phyloP scores from a whole-genome alignment of 2,888 invertebrate species.

The Ormyrus labotus region DNA sequence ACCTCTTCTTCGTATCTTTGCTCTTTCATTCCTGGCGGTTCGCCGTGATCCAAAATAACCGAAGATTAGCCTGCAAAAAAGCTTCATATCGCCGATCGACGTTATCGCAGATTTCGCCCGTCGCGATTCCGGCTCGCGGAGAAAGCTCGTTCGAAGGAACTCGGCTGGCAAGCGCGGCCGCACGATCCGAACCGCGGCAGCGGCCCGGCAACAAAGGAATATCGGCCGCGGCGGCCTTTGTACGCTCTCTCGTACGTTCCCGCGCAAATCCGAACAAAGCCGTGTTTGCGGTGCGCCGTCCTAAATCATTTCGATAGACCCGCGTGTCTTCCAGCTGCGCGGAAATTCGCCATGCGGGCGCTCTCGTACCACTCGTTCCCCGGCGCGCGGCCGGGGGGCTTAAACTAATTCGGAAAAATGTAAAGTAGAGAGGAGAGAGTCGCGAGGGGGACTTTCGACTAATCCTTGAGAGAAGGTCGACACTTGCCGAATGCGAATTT shows the following conservation, averaged over 20 bases:
- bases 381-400: conserved; percentile 13
- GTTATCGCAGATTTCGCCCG: neutral
- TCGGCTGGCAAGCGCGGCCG: neutral
- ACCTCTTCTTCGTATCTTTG: no score
- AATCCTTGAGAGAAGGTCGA: conserved; percentile 36
- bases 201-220: conserved; percentile 29
- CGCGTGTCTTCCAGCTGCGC: neutral
- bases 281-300: conserved; percentile 44
- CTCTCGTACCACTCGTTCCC: conserved; percentile 1
- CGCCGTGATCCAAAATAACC: no score
- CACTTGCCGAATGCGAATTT: neutral
- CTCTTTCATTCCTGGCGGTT: no score
- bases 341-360: neutral
- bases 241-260: neutral
- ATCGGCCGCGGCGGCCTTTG: conserved; percentile 36
- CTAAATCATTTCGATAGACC: conserved; percentile 49
- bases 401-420: conserved; percentile 58
- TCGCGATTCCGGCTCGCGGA: neutral
- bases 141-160: neutral
- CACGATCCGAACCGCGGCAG: neutral
- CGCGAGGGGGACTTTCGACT: conserved; percentile 27
- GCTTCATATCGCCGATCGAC: no score
- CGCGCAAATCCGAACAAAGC: conserved; percentile 49
- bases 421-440: conserved; percentile 27
- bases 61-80: no score